Conservation (phyloP, 2,797 vertebrate species). For the Xenops minutus region DNA sequence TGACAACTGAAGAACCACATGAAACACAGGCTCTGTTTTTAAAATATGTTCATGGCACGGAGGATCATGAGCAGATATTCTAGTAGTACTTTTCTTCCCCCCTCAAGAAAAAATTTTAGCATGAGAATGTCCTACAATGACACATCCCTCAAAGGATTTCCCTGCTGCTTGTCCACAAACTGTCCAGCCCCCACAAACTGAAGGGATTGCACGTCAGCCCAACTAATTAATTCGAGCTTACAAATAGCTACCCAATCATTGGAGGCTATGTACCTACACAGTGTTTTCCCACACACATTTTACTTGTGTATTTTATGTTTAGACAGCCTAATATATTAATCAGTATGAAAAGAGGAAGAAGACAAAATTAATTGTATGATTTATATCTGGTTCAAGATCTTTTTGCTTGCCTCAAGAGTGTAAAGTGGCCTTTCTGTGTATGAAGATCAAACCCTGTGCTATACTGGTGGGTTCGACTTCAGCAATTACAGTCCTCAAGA, state of each 20-base stretch:
- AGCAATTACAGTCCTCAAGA: neutral
- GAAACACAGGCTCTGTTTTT: neutral
- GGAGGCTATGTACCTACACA: slow-evolving; percentile 38
- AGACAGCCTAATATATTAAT: neutral
- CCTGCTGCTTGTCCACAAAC: slow-evolving; percentile 48
- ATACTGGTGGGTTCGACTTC: neutral
- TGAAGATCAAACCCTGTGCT: neutral
- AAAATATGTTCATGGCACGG: neutral
- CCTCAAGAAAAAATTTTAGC: neutral
- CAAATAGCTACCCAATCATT: slow-evolving; percentile 24
- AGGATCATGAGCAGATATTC: neutral
- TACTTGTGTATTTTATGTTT: neutral
- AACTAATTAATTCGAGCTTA: slow-evolving; percentile 52
- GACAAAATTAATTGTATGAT: neutral
- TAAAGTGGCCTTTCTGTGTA: neutral
- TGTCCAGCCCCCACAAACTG: slow-evolving; percentile 48
- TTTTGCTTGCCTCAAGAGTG: neutral
- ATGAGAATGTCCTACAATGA: neutral
- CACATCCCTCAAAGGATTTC: slow-evolving; percentile 38
- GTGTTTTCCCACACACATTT: neutral
- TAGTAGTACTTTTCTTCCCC: neutral
- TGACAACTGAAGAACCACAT: neutral
- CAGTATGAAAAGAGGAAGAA: neutral
- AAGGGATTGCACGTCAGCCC: neutral
- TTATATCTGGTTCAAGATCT: neutral